A percentile compares a stretch with the other conserved stretches of the same genome.
phyloP scores from a whole-genome alignment of 1,140 invertebrate species.

The Eciton burchellii region DNA sequence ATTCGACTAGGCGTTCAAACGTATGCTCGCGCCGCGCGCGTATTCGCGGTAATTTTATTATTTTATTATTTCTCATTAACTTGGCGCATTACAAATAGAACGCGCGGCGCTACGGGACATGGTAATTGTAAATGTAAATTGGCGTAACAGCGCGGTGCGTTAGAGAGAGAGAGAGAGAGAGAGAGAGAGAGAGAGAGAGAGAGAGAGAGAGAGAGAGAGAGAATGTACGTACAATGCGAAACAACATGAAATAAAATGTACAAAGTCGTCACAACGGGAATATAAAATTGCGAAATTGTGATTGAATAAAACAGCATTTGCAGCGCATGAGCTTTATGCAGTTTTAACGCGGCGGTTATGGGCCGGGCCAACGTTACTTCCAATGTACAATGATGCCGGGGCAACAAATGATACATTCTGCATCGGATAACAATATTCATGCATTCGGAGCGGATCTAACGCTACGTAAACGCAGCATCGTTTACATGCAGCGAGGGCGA shows the following conservation, averaged over 20 bases:
- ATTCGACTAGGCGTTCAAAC: neutral
- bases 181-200: too few species aligned
- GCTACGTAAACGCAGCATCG: neutral
- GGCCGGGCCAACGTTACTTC: neutral
- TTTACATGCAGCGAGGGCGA: neutral
- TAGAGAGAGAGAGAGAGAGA: too few species aligned
- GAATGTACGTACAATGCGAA: too few species aligned
- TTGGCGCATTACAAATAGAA: neutral
- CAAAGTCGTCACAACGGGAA: conserved; percentile 5
- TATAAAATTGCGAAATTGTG: conserved; percentile 16
- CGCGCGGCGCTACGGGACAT: neutral
- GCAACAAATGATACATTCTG: neutral
- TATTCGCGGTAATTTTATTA: neutral
- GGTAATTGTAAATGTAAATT: neutral
- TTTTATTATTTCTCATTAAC: conserved; percentile 17
- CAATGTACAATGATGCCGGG: neutral
- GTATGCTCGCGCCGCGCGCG: neutral
- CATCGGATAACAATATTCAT: neutral
- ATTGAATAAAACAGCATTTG: conserved; percentile 7
- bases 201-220: too few species aligned
- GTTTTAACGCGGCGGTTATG: conserved; percentile 11
- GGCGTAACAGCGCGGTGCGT: neutral
- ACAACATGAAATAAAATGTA: neutral
- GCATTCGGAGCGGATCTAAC: neutral
- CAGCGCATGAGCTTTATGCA: neutral